phyloP scores from a whole-genome alignment of 1,140 invertebrate genomes.

The Paracyclopina nana region DNA sequence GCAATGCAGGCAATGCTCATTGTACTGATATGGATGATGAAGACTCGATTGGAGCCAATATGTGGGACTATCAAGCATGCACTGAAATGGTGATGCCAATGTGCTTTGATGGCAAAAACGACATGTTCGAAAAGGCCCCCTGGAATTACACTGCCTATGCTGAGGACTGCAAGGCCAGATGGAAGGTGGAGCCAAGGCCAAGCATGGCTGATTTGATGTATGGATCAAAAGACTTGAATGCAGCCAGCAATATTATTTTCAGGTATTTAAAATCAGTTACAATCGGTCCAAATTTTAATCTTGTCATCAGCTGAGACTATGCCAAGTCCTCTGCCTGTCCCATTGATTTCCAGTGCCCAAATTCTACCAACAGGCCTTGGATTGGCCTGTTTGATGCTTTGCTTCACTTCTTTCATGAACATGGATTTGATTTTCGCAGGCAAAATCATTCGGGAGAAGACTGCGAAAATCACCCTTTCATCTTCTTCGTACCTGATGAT shows the following conservation, averaged over 20 bases:
- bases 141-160: slow-evolving; percentile 52
- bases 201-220: slow-evolving; percentile 49
- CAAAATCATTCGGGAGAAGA: neutral
- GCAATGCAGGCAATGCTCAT: slow-evolving; percentile 39
- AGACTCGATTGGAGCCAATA: slow-evolving; percentile 7
- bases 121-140: slow-evolving; percentile 54
- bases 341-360: slow-evolving; percentile 4
- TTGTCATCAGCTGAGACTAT: neutral
- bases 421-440: too few relatives aligned
- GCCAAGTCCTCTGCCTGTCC: slow-evolving; percentile 9
- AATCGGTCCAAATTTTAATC: slow-evolving; percentile 8
- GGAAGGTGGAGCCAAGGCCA: slow-evolving; percentile 40
- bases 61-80: slow-evolving; percentile 36
- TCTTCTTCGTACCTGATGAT: neutral
- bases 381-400: too few relatives aligned
- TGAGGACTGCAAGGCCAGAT: slow-evolving; percentile 45
- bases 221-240: slow-evolving; percentile 47
- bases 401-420: too few relatives aligned
- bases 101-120: slow-evolving; percentile 49
- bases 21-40: slow-evolving; percentile 37
- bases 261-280: slow-evolving; percentile 28
- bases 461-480: neutral
- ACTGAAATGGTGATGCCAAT: slow-evolving; percentile 92
- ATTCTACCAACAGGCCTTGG: neutral
- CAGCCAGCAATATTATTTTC: slow-evolving; percentile 63